phyloP scores from a whole-genome alignment of 2,888 invertebrate genomes.

The Drosophila pseudotalamancana region DNA sequence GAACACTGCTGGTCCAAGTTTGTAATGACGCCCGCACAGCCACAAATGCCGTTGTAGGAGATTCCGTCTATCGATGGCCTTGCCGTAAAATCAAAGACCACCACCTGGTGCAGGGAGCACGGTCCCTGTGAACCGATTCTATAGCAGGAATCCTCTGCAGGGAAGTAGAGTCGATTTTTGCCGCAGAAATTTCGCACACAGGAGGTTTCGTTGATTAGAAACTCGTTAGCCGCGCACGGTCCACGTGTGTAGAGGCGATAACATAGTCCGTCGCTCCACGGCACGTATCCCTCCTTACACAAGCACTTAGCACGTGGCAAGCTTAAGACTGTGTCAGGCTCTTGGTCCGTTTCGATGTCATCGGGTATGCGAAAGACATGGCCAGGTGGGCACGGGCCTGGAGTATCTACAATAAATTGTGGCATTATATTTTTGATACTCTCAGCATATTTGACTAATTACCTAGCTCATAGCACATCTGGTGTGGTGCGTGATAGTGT shows the following conservation, averaged over 20 bases:
- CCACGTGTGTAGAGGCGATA: conserved; percentile 92
- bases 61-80: conserved; percentile 92
- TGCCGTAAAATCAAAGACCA: conserved; percentile 92
- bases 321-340: conserved; percentile 52
- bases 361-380: conserved; percentile 88
- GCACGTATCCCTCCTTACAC: conserved; percentile 89
- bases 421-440: neutral
- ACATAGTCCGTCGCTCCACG: conserved; percentile 89
- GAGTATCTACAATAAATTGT: conserved; percentile 86
- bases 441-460: conserved; percentile 1
- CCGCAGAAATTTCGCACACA: conserved; percentile 90
- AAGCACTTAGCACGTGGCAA: conserved; percentile 86
- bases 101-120: conserved; percentile 89
- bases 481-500: conserved; percentile 89
- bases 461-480: conserved; percentile 92
- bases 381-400: conserved; percentile 90
- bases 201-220: conserved; percentile 88
- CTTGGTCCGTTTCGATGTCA: conserved; percentile 71
- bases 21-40: conserved; percentile 86
- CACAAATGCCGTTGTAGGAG: conserved; percentile 92
- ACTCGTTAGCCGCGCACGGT: conserved; percentile 89
- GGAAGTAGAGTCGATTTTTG: conserved; percentile 90
- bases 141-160: conserved; percentile 90
- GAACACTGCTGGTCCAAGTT: conserved; percentile 83
- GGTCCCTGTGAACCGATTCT: conserved; percentile 91